These are phyloP conservation scores for Alloscopus bannaensis DNA, from an alignment of 2,888 invertebrate genomes.

Conservation along the genomic window DNA sequence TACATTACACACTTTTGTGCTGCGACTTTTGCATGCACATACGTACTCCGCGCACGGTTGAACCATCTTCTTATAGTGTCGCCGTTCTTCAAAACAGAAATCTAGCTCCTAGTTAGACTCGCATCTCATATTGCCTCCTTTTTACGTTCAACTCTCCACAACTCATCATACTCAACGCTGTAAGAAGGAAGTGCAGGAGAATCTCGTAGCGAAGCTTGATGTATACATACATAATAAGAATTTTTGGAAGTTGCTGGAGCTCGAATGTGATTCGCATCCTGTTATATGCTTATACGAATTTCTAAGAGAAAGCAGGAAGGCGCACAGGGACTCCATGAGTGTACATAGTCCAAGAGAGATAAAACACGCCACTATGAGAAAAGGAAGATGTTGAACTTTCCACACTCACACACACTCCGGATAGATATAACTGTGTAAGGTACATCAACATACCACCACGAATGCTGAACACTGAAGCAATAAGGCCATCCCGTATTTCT, in stretches of 20 bases:
- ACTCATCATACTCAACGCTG: background rate
- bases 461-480: background rate
- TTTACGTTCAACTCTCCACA: background rate
- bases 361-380: background rate
- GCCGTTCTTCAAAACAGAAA: slow-evolving; percentile 35
- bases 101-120: slow-evolving; percentile 16
- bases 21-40: background rate
- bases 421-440: background rate
- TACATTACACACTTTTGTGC: background rate
- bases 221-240: background rate
- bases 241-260: background rate
- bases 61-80: slow-evolving; percentile 29
- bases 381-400: slow-evolving; percentile 19
- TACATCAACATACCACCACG: background rate
- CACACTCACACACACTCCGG: background rate
- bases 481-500: slow-evolving; percentile 4
- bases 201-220: background rate
- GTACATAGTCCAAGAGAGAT: slow-evolving; percentile 7
- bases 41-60: slow-evolving; percentile 19
- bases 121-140: slow-evolving; percentile 33
- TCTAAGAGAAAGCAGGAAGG: slow-evolving; percentile 45
- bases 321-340: slow-evolving; percentile 25
- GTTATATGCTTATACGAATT: slow-evolving; percentile 2
- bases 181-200: too few relatives aligned
- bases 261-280: slow-evolving; percentile 32